A percentile compares a stretch with the other conserved stretches of the same genome.
phyloP scores from a whole-genome alignment of 2,888 invertebrate genomes.

The Hedya salicella region DNA sequence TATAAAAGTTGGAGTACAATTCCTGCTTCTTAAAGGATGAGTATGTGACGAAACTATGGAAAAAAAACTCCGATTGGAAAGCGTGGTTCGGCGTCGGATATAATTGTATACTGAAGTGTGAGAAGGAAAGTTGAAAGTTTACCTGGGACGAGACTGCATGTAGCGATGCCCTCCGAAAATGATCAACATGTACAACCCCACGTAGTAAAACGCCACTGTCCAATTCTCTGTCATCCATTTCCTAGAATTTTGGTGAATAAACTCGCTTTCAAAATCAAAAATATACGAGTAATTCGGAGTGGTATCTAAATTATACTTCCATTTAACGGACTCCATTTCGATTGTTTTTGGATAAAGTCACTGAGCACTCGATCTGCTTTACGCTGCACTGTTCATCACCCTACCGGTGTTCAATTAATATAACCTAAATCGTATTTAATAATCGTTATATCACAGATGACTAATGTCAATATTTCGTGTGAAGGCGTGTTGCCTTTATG shows the following conservation, averaged over 20 bases:
- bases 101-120: background rate
- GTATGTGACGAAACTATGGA: background rate
- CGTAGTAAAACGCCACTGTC: slow-evolving; percentile 96
- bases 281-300: slow-evolving; percentile 97
- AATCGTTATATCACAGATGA: slow-evolving; percentile 80
- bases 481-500: slow-evolving; percentile 66
- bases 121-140: slow-evolving; percentile 54
- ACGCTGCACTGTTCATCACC: slow-evolving; percentile 77
- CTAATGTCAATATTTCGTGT: slow-evolving; percentile 70
- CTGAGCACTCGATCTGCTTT: slow-evolving; percentile 34
- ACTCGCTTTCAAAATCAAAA: slow-evolving; percentile 97
- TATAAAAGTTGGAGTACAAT: no score
- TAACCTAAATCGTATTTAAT: slow-evolving; percentile 74
- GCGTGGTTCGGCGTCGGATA: background rate
- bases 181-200: slow-evolving; percentile 95
- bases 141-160: slow-evolving; percentile 96
- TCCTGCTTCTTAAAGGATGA: no score
- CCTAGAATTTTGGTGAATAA: slow-evolving; percentile 94
- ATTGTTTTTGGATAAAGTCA: slow-evolving; percentile 45
- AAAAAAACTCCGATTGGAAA: slow-evolving; percentile 28
- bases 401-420: slow-evolving; percentile 57
- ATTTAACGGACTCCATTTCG: slow-evolving; percentile 72
- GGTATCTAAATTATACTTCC: slow-evolving; percentile 82
- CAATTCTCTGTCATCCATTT: slow-evolving; percentile 99
- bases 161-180: slow-evolving; percentile 97